phyloP scores from a whole-genome alignment of 1,140 invertebrate genomes.

The Tigriopus japonicus region DNA sequence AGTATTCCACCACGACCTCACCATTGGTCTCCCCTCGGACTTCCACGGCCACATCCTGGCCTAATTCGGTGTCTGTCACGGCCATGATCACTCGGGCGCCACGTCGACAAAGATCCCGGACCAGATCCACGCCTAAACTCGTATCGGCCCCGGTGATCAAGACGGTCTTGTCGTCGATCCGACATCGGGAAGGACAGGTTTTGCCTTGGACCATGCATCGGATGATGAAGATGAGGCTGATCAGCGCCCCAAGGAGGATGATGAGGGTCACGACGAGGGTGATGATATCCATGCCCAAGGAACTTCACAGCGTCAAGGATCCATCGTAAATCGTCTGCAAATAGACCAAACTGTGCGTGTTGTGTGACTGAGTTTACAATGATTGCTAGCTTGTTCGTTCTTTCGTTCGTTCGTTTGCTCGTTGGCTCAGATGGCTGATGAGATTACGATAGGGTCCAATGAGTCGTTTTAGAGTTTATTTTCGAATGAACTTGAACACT shows the following conservation, averaged over 20 bases:
- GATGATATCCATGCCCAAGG: not conserved
- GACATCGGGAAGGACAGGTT: not conserved
- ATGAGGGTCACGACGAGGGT: not conserved
- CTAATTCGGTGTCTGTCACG: not conserved
- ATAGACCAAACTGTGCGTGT: no score
- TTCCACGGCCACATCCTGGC: not conserved
- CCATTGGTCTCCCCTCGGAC: slow-evolving; percentile 17
- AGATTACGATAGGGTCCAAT: no score
- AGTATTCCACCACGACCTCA: slow-evolving; percentile 35
- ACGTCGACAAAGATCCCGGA: slow-evolving; percentile 32
- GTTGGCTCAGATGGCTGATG: no score
- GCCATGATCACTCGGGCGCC: slow-evolving; percentile 20
- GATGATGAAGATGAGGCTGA: not conserved
- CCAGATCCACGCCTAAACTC: slow-evolving; percentile 39
- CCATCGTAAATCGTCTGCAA: no score
- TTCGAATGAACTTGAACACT: no score
- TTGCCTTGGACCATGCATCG: not conserved
- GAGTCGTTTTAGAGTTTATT: no score
- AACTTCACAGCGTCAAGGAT: no score
- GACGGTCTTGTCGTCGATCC: slow-evolving; percentile 63
- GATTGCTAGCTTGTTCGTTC: no score
- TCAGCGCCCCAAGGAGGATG: not conserved
- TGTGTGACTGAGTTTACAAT: no score
- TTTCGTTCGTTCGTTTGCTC: no score
- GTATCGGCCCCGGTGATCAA: slow-evolving; percentile 77